Percentiles rank a stretch among this genome's conserved stretches.
Evolutionary conservation across 2,113 vertebrate species (phyloP).

Genomic region (Psophia crepitans): DNA sequence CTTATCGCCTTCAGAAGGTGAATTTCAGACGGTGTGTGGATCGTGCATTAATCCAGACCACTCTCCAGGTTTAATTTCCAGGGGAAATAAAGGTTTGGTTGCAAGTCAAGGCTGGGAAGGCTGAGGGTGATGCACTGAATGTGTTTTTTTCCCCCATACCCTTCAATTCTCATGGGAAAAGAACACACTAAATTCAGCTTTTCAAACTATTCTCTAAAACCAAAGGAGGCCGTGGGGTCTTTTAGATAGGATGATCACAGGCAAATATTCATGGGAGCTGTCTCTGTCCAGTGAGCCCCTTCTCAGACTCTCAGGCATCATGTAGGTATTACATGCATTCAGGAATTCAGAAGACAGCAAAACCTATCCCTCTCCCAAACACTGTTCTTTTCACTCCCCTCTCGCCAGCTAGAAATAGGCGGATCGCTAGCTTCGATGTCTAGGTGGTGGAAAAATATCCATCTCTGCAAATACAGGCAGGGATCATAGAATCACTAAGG

Average conservation of each 20-base stretch:
- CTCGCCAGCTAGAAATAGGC: background rate
- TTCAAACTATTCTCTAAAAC: background rate
- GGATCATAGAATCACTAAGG: no score
- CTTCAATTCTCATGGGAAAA: background rate
- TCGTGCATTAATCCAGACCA: rapidly evolving
- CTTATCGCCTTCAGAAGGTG: background rate
- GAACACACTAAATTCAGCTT: background rate
- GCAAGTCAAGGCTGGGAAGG: background rate
- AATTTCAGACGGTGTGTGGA: background rate
- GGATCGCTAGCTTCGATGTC: background rate
- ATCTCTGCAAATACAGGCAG: background rate
- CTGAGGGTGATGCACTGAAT: background rate
- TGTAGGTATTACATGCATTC: background rate
- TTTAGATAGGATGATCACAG: background rate
- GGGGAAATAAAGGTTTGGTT: background rate
- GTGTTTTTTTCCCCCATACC: background rate
- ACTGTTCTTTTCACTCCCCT: background rate
- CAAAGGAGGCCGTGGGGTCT: background rate
- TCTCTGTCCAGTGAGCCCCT: background rate
- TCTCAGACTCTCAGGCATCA: background rate
- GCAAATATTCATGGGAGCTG: background rate
- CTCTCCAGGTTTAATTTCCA: background rate
- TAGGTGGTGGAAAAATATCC: background rate
- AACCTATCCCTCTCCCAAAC: background rate
- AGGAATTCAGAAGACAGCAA: background rate